Percentiles rank a stretch among this genome's conserved stretches.
Evolutionary conservation across 1,140 invertebrate species (phyloP).

Genomic region (Drosophila sp.): DNA sequence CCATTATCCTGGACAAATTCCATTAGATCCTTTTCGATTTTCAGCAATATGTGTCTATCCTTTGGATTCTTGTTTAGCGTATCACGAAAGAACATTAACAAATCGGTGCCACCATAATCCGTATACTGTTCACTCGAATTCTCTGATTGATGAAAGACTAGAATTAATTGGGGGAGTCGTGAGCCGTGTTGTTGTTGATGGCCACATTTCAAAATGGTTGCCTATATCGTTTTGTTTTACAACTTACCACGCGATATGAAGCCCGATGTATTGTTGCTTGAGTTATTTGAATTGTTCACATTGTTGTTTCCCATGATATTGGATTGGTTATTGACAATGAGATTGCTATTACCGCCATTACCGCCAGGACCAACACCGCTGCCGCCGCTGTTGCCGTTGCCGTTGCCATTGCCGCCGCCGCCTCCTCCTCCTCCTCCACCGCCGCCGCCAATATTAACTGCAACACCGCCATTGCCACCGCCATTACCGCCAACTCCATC

Average conservation of each 20-base stretch:
- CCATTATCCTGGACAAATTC: slow-evolving; percentile 92
- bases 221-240: neutral
- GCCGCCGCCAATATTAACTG: slow-evolving; percentile 13
- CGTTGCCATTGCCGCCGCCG: slow-evolving; percentile 19
- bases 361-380: slow-evolving; percentile 20
- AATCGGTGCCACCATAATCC: slow-evolving; percentile 91
- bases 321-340: slow-evolving; percentile 25
- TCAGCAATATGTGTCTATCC: slow-evolving; percentile 92
- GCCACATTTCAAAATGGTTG: slow-evolving; percentile 18
- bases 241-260: slow-evolving; percentile 82
- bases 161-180: slow-evolving; percentile 70
- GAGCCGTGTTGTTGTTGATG: slow-evolving; percentile 24
- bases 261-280: slow-evolving; percentile 80
- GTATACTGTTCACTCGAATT: slow-evolving; percentile 92
- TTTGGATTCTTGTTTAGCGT: slow-evolving; percentile 95
- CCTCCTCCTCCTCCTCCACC: slow-evolving; percentile 15
- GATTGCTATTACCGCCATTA: slow-evolving; percentile 8
- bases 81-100: slow-evolving; percentile 94
- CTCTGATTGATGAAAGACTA: slow-evolving; percentile 85
- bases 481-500: slow-evolving; percentile 41
- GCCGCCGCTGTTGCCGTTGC: slow-evolving; percentile 1
- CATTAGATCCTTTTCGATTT: slow-evolving; percentile 94
- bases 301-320: slow-evolving; percentile 34
- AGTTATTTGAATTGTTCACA: slow-evolving; percentile 57
- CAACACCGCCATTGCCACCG: neutral